Percentiles rank a stretch among this genome's conserved stretches.
These are phyloP conservation scores for Adelphocoris suturalis DNA, from an alignment of 2,888 invertebrate species.

Conservation along the genomic window DNA sequence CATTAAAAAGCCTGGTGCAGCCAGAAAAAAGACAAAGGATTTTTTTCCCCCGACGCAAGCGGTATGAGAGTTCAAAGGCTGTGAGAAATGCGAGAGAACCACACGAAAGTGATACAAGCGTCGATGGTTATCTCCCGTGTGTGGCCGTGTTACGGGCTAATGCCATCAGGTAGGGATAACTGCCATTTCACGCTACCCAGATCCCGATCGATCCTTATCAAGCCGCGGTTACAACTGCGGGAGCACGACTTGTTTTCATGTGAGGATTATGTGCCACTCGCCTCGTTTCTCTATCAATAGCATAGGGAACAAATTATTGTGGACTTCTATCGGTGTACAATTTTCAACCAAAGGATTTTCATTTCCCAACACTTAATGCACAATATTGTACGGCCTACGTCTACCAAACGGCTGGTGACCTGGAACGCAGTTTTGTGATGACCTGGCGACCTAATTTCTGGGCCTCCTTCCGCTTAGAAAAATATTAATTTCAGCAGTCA, in stretches of 20 bases:
- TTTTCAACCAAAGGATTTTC: too few species aligned
- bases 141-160: constrained; percentile 20
- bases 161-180: constrained; percentile 23
- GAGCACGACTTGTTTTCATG: neutral
- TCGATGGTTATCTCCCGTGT: neutral
- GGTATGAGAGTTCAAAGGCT: neutral
- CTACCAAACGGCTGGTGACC: too few species aligned
- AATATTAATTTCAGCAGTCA: too few species aligned
- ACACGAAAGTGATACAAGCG: neutral
- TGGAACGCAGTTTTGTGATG: too few species aligned
- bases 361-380: too few species aligned
- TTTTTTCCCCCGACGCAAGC: too few species aligned
- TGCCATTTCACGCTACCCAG: constrained; percentile 31
- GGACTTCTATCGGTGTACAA: neutral
- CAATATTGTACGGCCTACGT: too few species aligned
- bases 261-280: neutral
- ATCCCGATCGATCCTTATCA: constrained; percentile 24
- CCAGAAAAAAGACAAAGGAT: too few species aligned
- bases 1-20: too few species aligned
- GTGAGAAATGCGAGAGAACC: neutral
- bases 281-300: neutral
- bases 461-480: too few species aligned
- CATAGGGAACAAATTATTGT: neutral
- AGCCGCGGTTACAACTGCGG: neutral
- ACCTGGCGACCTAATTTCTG: too few species aligned